Base-by-base conservation (phyloP, 2,888 invertebrate species). In the Neocrepidodera transversa region DNA sequence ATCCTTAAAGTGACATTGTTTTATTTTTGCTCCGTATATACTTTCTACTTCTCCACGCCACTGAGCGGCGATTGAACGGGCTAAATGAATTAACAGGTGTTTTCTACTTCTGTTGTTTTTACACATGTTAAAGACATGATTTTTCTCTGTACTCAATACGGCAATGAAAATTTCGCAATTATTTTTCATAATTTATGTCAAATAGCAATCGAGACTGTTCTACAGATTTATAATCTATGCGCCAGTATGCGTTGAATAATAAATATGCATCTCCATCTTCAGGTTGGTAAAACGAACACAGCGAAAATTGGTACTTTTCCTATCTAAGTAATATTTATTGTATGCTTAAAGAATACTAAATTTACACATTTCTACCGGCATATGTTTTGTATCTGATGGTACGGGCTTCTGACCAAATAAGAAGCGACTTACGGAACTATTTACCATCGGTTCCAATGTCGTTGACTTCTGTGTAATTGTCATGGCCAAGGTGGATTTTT, bases 391-490 rank as follows among this genome's bases (percentile, higher is more conserved):
- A 42, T 23, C 7, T 3, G 2, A 20, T 20, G 6, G 52, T 38
- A 53, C 52, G 52, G 52, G 18, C 32, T 53, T n/a, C n/a, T 53
- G 42, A 43, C 52, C 52, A 53, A 53, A 53, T 53, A 53, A 30
- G 52, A 53, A 53, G 32, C 20, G 52, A 43, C 43, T 53, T 53
- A 43, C 40, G 52, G 42, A 52, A 42, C 42, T 30, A 52, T 53
- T 42, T 43, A 36, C 20, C 30, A 26, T 30, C 32, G 18, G 10
- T 42, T 53, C 30, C 36, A 35, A 32, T 43, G 52, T 53, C 52
- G 43, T 53, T 53, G 52, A 53, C 52, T 53, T 53, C 35, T 53
- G 52, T 40, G 26, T 50, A 53, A 53, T 53, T 53, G 52, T 43
- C 52, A 53, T 53, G 52, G 52, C 18, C 52, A 53, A 53, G 52